Percentiles rank a stretch among this genome's conserved stretches.
Evolutionary conservation across 2,797 vertebrate species (phyloP).

Genomic region (Macropus fuliginosus): DNA sequence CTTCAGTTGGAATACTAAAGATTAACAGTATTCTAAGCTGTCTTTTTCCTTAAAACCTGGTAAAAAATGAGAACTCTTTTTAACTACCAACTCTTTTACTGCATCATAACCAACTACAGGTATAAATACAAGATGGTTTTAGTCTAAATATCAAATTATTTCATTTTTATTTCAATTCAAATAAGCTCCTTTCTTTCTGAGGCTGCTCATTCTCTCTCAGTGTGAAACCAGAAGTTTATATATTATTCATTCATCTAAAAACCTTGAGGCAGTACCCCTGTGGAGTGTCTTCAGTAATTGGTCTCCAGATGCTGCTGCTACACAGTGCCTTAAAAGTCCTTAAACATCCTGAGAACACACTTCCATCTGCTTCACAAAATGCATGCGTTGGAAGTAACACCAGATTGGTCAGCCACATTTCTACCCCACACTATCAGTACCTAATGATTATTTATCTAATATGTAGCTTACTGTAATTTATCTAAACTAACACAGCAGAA

Average conservation of each 20-base stretch:
- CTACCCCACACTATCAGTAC: conserved; percentile 48
- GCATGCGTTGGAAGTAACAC: conserved; percentile 73
- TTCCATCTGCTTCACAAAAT: conserved; percentile 82
- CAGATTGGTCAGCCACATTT: conserved; percentile 67
- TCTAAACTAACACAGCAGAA: conserved; percentile 58
- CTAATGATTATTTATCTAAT: conserved; percentile 73
- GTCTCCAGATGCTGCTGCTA: conserved; percentile 84
- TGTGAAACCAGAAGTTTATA: conserved; percentile 85
- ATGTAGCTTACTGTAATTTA: conserved; percentile 62
- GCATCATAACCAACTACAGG: neutral
- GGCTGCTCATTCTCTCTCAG: conserved; percentile 82
- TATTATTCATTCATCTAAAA: conserved; percentile 89
- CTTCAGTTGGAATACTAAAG: neutral
- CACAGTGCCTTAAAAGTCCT: conserved; percentile 81
- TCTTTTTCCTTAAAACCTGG: neutral
- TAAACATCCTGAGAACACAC: conserved; percentile 81
- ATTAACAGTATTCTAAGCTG: neutral
- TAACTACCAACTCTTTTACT: neutral
- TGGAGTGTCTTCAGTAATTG: conserved; percentile 86
- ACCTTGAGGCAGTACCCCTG: conserved; percentile 82
- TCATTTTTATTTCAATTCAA: conserved; percentile 79
- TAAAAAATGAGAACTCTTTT: neutral
- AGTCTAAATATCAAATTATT: conserved; percentile 74
- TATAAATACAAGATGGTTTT: conserved; percentile 73
- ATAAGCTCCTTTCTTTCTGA: conserved; percentile 81